Evolutionary conservation across 2,888 invertebrate species (phyloP), one percentile per base, ranked within the genome.

Genomic region (Sarcophaga carnaria): DNA sequence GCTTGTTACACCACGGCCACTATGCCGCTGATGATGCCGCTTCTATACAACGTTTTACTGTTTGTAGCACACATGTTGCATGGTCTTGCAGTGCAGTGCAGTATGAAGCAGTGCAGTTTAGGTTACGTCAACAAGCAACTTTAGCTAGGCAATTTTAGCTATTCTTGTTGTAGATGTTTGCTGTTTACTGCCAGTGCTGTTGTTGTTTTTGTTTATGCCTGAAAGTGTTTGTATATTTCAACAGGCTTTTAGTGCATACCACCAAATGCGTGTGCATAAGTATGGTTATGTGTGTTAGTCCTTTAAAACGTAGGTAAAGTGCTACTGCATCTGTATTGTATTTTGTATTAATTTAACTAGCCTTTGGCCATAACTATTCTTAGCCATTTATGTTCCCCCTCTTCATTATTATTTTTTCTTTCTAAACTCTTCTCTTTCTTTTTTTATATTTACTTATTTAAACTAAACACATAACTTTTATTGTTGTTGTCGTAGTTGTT

Each of bases 21-120:
- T 84, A 85, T 71, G 80, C 12, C 14, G 87, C 69, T 85, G 87
- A 70, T 78, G 80, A 78, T 82, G 77, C 83, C 85, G 88, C 10
- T 37, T 37, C 37, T 37, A 37, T 8, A 37, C 37, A 37, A 37
- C 37, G 66, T 88, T 88, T 25, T 85, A 88, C 64, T 88, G 79
- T 76, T 88, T 83, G 8, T 85, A 47, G 3, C 64, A 47, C 2
- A 37, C 37, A 8, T 80, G 72, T 14, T 86, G 71, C 12, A 17
- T 17, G 54, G 2, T 14, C 4, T 54, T 14, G 14, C 54, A 17
- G 20, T 62, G 80, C 49, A 54, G 12, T 17, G 49, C 14, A 49
- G 14, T 54, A 14, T 14, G 14, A 3, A 0, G 8, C 67, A 70
- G 22, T 82, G 75, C 54, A 54, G 59, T 66, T 74, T 66, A 66